These are phyloP conservation scores for Hephaestus fuliginosus DNA, from an alignment of 2,797 vertebrate species.

Conservation along the genomic window DNA sequence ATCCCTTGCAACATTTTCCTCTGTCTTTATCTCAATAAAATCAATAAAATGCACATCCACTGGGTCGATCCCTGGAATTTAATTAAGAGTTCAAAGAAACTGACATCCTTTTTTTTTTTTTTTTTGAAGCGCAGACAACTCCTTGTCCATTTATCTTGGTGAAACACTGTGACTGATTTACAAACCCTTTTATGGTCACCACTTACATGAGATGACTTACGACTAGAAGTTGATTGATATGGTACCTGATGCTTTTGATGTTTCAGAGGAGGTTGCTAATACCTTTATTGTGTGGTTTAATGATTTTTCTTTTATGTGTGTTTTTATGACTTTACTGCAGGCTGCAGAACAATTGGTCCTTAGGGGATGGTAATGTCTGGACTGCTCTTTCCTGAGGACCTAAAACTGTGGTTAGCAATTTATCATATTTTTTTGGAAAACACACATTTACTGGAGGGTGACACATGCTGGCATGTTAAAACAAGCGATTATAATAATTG, in stretches of 20 bases:
- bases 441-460: slow-evolving; percentile 29
- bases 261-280: slow-evolving; percentile 49
- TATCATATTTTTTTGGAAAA: slow-evolving; percentile 3
- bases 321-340: slow-evolving; percentile 63
- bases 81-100: slow-evolving; percentile 68
- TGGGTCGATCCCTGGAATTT: slow-evolving; percentile 51
- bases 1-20: slow-evolving; percentile 48
- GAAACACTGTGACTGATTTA: slow-evolving; percentile 60
- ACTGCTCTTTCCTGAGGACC: slow-evolving; percentile 28
- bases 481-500: slow-evolving; percentile 50
- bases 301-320: slow-evolving; percentile 53
- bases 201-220: slow-evolving; percentile 42
- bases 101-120: slow-evolving; percentile 1
- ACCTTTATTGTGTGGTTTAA: slow-evolving; percentile 53
- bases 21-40: slow-evolving; percentile 55
- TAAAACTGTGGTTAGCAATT: slow-evolving; percentile 46
- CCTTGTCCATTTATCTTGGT: slow-evolving; percentile 53
- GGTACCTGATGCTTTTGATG: slow-evolving; percentile 48
- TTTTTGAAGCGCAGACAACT: slow-evolving; percentile 37
- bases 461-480: slow-evolving; percentile 42
- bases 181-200: slow-evolving; percentile 43
- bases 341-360: slow-evolving; percentile 44
- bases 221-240: slow-evolving; percentile 44
- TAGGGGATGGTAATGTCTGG: slow-evolving; percentile 16
- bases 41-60: slow-evolving; percentile 66